Conservation (phyloP, 2,888 invertebrate genomes). For the Gonocerus acuteangulatus region DNA sequence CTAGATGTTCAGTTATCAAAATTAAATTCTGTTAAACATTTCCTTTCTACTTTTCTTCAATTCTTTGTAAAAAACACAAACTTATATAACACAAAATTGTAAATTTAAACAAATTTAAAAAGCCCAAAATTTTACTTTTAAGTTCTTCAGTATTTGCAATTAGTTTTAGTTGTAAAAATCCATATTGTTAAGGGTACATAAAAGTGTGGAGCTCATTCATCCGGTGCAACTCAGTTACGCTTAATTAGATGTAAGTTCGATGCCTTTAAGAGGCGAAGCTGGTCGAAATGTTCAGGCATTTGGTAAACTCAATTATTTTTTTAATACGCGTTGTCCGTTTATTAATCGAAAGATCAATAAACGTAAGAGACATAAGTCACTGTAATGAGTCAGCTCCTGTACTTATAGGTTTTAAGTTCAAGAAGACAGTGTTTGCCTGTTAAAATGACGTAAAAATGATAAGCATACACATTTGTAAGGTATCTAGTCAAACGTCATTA, state of each 20-base stretch:
- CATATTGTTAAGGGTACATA: conserved; percentile 18
- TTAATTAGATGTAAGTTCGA: conserved; percentile 18
- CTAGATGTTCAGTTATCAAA: not conserved
- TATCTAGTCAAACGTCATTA: conserved; percentile 31
- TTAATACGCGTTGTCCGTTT: conserved; percentile 22
- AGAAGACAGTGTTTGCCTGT: conserved; percentile 26
- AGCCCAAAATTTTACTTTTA: not conserved
- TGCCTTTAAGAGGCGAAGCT: not conserved
- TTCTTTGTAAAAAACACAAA: too few relatives aligned
- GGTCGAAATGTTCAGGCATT: conserved; percentile 16
- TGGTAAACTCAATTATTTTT: conserved; percentile 19
- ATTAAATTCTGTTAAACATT: too few relatives aligned
- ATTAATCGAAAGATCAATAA: conserved; percentile 17
- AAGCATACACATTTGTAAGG: conserved; percentile 27
- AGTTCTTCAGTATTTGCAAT: not conserved
- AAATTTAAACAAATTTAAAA: not conserved
- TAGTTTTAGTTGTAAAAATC: conserved; percentile 14
- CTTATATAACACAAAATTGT: not conserved
- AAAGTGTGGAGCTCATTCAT: conserved; percentile 27
- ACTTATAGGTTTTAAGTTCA: conserved; percentile 18
- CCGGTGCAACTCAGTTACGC: conserved; percentile 25
- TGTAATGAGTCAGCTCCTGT: conserved; percentile 28
- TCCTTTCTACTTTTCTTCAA: too few relatives aligned
- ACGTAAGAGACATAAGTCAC: conserved; percentile 24
- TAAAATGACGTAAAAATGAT: conserved; percentile 18